These are phyloP conservation scores for Stegodyphus mimosarum DNA, from an alignment of 1,140 invertebrate species.

Conservation along the genomic window DNA sequence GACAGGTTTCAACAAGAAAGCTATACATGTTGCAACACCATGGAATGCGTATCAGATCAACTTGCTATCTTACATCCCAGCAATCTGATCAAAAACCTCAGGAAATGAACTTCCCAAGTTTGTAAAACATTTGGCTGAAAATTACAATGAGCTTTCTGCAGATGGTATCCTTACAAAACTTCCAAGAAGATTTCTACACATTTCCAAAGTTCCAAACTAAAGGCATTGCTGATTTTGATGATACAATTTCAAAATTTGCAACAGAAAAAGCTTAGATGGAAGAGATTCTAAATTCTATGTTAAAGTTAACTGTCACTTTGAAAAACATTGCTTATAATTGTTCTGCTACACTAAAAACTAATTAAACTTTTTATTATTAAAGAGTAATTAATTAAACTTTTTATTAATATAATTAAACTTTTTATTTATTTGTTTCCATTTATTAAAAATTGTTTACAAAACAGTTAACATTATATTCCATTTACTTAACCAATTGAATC, in stretches of 20 bases:
- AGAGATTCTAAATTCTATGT: neutral
- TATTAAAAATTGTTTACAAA: neutral
- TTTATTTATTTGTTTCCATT: too few species aligned
- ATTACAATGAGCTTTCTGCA: constrained; percentile 16
- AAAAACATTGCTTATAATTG: neutral
- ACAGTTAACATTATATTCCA: neutral
- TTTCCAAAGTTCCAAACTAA: neutral
- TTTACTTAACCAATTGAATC: neutral
- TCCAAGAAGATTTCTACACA: neutral
- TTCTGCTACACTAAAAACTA: neutral
- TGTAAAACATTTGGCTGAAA: constrained; percentile 24
- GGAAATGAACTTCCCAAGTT: constrained; percentile 39
- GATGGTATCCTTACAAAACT: neutral
- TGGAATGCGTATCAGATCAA: constrained; percentile 1
- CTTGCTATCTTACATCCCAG: constrained; percentile 18
- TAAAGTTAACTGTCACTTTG: neutral
- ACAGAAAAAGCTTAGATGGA: neutral
- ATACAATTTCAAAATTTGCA: constrained; percentile 5
- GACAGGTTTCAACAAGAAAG: neutral
- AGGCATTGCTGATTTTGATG: neutral
- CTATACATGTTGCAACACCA: neutral
- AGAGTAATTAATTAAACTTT: too few species aligned
- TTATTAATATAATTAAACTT: too few species aligned
- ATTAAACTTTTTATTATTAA: constrained; percentile 10
- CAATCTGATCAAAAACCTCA: constrained; percentile 18